Percentiles rank a stretch among this genome's conserved stretches.
phyloP scores from a whole-genome alignment of 2,113 vertebrate genomes.

The Podilymbus podiceps region DNA sequence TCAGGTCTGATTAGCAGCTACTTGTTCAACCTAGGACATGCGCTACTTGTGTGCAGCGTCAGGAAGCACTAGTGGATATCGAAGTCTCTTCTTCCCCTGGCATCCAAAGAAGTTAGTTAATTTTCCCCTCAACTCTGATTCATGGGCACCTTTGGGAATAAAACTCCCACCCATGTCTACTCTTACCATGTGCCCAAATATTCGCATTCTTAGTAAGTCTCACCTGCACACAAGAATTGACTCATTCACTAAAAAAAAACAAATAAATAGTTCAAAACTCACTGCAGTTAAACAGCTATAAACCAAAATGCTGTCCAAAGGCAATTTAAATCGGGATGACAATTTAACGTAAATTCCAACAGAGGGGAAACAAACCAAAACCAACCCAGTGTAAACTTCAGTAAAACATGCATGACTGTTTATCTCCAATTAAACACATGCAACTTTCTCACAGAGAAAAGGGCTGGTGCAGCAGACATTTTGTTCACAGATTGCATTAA shows the following conservation, averaged over 20 bases:
- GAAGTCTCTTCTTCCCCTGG: not conserved
- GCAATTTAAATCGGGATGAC: not conserved
- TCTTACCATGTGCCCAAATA: not conserved
- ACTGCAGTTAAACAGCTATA: not conserved
- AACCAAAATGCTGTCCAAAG: not conserved
- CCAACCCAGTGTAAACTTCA: not conserved
- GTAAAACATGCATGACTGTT: accelerated
- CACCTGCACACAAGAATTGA: not conserved
- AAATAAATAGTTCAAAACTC: not conserved
- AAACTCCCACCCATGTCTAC: not conserved
- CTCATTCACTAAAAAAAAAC: not conserved
- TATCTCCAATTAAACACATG: not conserved
- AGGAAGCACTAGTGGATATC: not conserved
- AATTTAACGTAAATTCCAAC: not conserved
- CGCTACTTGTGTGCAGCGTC: not conserved
- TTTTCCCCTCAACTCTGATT: not conserved
- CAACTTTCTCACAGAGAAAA: not conserved
- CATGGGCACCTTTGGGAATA: not conserved
- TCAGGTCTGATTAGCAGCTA: not conserved
- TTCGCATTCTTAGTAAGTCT: not conserved
- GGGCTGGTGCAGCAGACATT: not conserved
- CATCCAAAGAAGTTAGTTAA: not conserved
- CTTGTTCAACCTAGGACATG: not conserved
- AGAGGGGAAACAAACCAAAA: not conserved
- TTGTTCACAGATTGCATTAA: not conserved